A percentile compares a stretch with the other conserved stretches of the same genome.
These are phyloP conservation scores for Cyprinodon brontotheroides DNA, from an alignment of 2,113 vertebrate species.

Conservation along the genomic window DNA sequence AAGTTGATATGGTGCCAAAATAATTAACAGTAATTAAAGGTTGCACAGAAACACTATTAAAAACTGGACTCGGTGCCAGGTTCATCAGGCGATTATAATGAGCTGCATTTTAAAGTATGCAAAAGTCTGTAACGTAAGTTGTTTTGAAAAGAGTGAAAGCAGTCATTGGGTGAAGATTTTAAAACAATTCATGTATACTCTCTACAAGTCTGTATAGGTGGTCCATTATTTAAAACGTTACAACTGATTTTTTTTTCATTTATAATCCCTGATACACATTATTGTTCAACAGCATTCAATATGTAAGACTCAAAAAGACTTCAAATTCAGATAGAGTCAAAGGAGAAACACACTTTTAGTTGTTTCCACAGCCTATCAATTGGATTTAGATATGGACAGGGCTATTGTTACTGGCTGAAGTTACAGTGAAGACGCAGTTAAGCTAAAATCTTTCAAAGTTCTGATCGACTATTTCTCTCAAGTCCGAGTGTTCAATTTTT, in stretches of 20 bases:
- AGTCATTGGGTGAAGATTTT: neutral
- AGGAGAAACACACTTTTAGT: neutral
- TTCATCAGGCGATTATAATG: constrained; percentile 45
- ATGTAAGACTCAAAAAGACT: constrained; percentile 17
- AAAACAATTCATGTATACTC: constrained; percentile 25
- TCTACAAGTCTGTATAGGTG: constrained; percentile 62
- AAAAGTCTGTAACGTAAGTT: neutral
- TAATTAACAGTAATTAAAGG: constrained; percentile 43
- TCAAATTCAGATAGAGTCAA: neutral
- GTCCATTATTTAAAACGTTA: constrained; percentile 57
- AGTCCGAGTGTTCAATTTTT: no score
- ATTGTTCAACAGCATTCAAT: constrained; percentile 8
- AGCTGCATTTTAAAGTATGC: constrained; percentile 11
- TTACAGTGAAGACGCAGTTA: no score
- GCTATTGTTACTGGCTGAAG: neutral
- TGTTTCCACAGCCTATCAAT: neutral
- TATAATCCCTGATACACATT: constrained; percentile 1
- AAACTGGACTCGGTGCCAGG: constrained; percentile 31
- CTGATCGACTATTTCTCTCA: no score
- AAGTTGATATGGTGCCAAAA: constrained; percentile 35
- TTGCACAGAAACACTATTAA: constrained; percentile 11
- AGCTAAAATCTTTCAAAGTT: no score
- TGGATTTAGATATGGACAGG: neutral
- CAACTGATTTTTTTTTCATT: constrained; percentile 26
- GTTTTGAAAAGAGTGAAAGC: neutral